Evolutionary conservation across 2,888 invertebrate genomes (phyloP).

Genomic region (Hyalella azteca): DNA sequence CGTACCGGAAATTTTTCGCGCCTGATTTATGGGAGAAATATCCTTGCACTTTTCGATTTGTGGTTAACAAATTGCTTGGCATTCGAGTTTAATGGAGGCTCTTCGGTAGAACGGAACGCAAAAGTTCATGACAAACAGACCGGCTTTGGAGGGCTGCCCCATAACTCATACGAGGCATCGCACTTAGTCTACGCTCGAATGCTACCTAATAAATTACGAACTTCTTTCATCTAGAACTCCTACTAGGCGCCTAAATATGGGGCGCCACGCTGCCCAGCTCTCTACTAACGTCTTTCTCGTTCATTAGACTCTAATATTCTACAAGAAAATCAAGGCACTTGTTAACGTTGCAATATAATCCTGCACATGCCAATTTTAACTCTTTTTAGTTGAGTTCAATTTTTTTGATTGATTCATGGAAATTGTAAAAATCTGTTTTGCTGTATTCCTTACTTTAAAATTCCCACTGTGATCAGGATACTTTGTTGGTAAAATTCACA

Average conservation of each 20-base stretch:
- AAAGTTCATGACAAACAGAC: conserved; percentile 34
- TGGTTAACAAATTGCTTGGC: conserved; percentile 15
- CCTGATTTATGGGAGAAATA: conserved; percentile 21
- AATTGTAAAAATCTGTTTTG: too few species aligned
- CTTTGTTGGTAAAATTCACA: too few species aligned
- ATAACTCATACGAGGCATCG: conserved; percentile 6
- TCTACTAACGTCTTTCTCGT: too few species aligned
- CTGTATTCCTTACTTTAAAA: too few species aligned
- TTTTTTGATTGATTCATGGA: too few species aligned
- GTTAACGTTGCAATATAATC: too few species aligned
- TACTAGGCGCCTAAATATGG: neutral
- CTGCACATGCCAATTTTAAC: too few species aligned
- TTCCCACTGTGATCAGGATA: too few species aligned
- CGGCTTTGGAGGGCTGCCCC: neutral
- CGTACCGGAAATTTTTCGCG: conserved; percentile 4
- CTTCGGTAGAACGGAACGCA: neutral
- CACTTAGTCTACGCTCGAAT: conserved; percentile 22
- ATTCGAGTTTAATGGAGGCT: conserved; percentile 25
- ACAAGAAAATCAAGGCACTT: too few species aligned
- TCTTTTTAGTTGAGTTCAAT: too few species aligned
- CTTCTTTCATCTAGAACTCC: conserved; percentile 22
- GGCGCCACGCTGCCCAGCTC: neutral
- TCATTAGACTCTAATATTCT: too few species aligned
- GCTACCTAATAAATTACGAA: conserved; percentile 16
- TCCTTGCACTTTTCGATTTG: conserved; percentile 14